Conservation (phyloP, 2,888 invertebrate genomes). For the Euclidia mi region DNA sequence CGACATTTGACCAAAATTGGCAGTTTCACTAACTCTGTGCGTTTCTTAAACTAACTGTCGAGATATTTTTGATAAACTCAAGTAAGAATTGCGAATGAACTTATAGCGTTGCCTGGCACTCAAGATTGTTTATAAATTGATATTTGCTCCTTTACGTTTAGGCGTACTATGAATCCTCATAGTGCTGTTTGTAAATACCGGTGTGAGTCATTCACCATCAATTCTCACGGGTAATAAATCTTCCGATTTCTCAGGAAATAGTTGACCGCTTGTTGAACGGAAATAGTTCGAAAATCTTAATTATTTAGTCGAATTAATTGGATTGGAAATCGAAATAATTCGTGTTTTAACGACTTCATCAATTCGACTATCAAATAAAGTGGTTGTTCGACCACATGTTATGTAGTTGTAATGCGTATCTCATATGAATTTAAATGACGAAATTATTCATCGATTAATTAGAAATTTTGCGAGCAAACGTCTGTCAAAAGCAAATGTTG, state of each 20-base stretch:
- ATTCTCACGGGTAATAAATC: conserved; percentile 12
- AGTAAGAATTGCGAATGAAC: too few relatives aligned
- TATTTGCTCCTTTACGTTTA: too few relatives aligned
- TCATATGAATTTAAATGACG: conserved; percentile 23
- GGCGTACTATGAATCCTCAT: too few relatives aligned
- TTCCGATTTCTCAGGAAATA: conserved; percentile 5
- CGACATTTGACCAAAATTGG: too few relatives aligned
- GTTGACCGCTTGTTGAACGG: conserved; percentile 6
- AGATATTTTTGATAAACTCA: too few relatives aligned
- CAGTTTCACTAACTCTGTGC: too few relatives aligned
- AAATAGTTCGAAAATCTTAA: conserved; percentile 15
- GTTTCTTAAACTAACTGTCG: too few relatives aligned
- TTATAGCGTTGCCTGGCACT: too few relatives aligned
- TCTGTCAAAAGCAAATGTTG: conserved; percentile 27
- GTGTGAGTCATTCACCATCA: background rate
- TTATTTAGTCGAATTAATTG: conserved; percentile 12
- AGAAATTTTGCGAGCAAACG: conserved; percentile 34
- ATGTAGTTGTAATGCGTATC: conserved; percentile 20
- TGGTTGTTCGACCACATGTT: conserved; percentile 32
- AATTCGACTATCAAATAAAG: conserved; percentile 18
- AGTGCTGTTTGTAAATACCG: too few relatives aligned
- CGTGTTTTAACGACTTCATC: conserved; percentile 20
- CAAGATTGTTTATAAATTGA: too few relatives aligned
- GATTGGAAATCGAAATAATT: conserved; percentile 25
- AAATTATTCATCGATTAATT: conserved; percentile 18